Evolutionary conservation across 2,797 vertebrate species (phyloP), one percentile per base, ranked within the genome.

Genomic region (Tadarida brasiliensis): DNA sequence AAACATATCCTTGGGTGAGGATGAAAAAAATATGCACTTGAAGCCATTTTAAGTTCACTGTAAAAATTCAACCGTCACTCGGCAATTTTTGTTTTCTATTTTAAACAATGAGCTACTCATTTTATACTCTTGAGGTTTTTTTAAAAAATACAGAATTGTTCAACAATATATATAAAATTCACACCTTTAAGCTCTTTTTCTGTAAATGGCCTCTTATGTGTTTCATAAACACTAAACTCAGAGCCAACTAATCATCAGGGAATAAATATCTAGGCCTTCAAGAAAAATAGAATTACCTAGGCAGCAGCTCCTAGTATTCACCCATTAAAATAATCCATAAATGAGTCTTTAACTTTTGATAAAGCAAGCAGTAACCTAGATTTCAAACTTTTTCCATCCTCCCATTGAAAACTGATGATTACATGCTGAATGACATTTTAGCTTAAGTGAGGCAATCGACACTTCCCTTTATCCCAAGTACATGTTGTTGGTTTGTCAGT

Each of bases 71-170:
- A 15, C 16, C 91, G 61, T 49, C 82, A 61, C 59, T 95, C 63
- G 83, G 77, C 11, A 94, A 17, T 59, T 54, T 57, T 95, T 74
- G 12, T 86, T 91, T 94, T 85, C 26, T 57, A 49, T 90, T 73
- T 73, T 93, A 84, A 61, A 56, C 35, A 84, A 71, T 61, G 11
- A 70, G 33, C 47, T 80, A 57, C 24, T 87, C 33, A 61, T 68
- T 82, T 94, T 94, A 90, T 35, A 80, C 59, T 70, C 47, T 68
- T 7, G 22, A 9, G 6, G 3, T 87, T 65, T 51, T 51, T 14
- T 35, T n/a, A 76, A 71, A 51, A 81, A 63, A 65, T 6, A 83
- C 30, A 67, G 39, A 76, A 71, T 87, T 68, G 2, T 87, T 95
- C 30, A 49, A 33, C 51, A 93, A 16, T 44, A 16, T 35, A 33